A percentile compares a stretch with the other conserved stretches of the same genome.
Evolutionary conservation across 2,797 vertebrate genomes (phyloP).

Genomic region (Gymnothorax reevesii): DNA sequence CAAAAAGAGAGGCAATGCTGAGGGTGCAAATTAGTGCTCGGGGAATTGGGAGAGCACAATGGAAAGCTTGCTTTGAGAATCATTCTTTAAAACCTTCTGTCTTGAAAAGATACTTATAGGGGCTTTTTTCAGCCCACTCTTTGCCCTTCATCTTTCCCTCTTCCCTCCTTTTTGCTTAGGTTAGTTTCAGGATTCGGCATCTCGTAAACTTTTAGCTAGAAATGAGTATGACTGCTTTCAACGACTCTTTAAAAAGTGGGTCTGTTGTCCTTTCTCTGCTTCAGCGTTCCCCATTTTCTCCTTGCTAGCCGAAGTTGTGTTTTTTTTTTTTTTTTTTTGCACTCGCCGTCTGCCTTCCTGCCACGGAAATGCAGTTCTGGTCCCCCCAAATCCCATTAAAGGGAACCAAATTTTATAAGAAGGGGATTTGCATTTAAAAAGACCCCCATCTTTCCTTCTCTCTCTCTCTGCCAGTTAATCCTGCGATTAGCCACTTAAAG

Average conservation of each 20-base stretch:
- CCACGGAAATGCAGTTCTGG: slow-evolving; percentile 75
- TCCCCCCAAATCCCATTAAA: slow-evolving; percentile 83
- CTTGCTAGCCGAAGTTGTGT: slow-evolving; percentile 59
- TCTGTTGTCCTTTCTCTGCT: not conserved
- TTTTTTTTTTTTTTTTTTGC: slow-evolving; percentile 66
- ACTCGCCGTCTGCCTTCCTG: slow-evolving; percentile 70
- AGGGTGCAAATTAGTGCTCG: slow-evolving; percentile 9
- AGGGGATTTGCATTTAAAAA: slow-evolving; percentile 85
- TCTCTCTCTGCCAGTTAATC: slow-evolving; percentile 60
- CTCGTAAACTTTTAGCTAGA: slow-evolving; percentile 25
- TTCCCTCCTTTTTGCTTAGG: not conserved
- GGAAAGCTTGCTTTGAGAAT: slow-evolving; percentile 36
- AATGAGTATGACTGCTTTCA: slow-evolving; percentile 22
- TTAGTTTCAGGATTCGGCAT: not conserved
- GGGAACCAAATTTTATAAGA: slow-evolving; percentile 83
- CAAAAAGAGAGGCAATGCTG: slow-evolving; percentile 14
- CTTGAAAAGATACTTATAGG: slow-evolving; percentile 34
- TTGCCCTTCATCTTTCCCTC: slow-evolving; percentile 5
- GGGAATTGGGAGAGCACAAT: slow-evolving; percentile 22
- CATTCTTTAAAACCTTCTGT: slow-evolving; percentile 41
- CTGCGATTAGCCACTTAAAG: slow-evolving; percentile 78
- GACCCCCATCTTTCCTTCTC: slow-evolving; percentile 51
- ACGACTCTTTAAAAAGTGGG: not conserved
- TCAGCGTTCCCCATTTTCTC: slow-evolving; percentile 28
- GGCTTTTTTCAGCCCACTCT: slow-evolving; percentile 33